Evolutionary conservation across 1,140 invertebrate genomes (phyloP), one percentile per base, ranked within the genome.

Genomic region (Cydia strobilella): DNA sequence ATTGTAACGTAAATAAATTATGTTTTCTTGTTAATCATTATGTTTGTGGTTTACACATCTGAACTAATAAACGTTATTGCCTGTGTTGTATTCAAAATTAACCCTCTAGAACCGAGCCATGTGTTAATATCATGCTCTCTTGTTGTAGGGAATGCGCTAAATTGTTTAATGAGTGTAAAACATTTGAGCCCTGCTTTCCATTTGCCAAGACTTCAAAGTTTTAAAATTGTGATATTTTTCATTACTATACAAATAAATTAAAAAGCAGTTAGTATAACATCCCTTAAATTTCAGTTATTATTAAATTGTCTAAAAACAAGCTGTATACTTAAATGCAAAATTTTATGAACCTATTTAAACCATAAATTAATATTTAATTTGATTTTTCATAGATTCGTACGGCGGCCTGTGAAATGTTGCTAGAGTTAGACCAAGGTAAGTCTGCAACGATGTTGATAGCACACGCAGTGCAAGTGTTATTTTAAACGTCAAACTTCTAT

Each of bases 11-110:
- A 42, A 69, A 69, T 66, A 66, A 66, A 66, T 18, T 54, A 42
- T 69, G 35, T 39, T 69, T 69, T 69, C 35, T 23, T 69, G 65
- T 69, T 69, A 69, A 42, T 59, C 18, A 59, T 54, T 20, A 54
- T 54, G n/a, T n/a, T n/a, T n/a, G 51, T 18, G 51, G 51, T 54
- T 54, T 18, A 7, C 15, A 54, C 20, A 23, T 59, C 23, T 59
- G n/a, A n/a, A n/a, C n/a, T 23, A 59, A 59, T 59, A 59, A 10
- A 59, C 54, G 54, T 20, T 23, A 23, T 59, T 59, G 20, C 20
- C 20, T 59, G 20, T 59, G 54, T 59, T 59, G 54, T 59, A 12
- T 59, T 23, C 54, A 3, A 23, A 23, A 59, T 59, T 20, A 59
- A 59, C 54, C 54, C 20, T 23, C n/a, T 59, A 4, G 3, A 9